Evolutionary conservation across 23 tunicate species (phyloP).

Genomic region (Aplidium turbinatum): DNA sequence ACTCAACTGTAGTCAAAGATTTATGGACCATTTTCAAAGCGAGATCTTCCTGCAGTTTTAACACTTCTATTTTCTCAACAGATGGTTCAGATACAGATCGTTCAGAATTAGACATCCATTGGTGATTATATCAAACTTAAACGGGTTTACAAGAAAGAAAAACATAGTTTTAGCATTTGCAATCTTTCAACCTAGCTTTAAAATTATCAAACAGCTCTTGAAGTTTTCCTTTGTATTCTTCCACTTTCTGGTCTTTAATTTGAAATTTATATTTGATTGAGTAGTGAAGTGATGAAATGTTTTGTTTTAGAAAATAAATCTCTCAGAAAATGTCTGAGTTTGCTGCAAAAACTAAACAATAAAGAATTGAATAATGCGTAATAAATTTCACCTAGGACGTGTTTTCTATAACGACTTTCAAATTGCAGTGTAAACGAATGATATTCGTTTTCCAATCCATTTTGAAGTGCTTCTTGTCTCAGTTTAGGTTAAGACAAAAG

Average conservation of each 20-base stretch:
- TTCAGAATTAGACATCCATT: constrained; percentile 51
- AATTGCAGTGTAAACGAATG: too few relatives aligned
- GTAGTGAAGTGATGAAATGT: constrained; percentile 39
- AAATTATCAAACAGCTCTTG: constrained; percentile 47
- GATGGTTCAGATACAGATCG: constrained; percentile 32
- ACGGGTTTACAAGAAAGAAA: constrained; percentile 57
- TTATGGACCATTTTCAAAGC: constrained; percentile 49
- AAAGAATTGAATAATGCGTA: too few relatives aligned
- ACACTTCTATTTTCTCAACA: constrained; percentile 48
- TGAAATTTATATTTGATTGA: constrained; percentile 30
- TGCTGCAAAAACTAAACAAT: constrained; percentile 36
- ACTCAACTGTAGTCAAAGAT: constrained; percentile 39
- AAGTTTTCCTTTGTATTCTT: constrained; percentile 59
- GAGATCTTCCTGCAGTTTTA: constrained; percentile 49
- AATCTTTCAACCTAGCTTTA: constrained; percentile 46
- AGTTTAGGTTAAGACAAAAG: too few relatives aligned
- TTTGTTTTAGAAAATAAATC: constrained; percentile 40
- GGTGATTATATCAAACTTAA: constrained; percentile 57
- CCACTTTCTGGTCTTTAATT: constrained; percentile 31
- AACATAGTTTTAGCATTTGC: constrained; percentile 54
- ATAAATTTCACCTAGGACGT: too few relatives aligned
- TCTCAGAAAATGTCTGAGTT: constrained; percentile 35
- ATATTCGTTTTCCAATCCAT: too few relatives aligned
- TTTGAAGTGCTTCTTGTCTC: too few relatives aligned
- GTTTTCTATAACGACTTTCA: too few relatives aligned